Evolutionary conservation across 2,797 vertebrate genomes (phyloP), one percentile per base, ranked within the genome.

Genomic region (Typhlichthys subterraneus): DNA sequence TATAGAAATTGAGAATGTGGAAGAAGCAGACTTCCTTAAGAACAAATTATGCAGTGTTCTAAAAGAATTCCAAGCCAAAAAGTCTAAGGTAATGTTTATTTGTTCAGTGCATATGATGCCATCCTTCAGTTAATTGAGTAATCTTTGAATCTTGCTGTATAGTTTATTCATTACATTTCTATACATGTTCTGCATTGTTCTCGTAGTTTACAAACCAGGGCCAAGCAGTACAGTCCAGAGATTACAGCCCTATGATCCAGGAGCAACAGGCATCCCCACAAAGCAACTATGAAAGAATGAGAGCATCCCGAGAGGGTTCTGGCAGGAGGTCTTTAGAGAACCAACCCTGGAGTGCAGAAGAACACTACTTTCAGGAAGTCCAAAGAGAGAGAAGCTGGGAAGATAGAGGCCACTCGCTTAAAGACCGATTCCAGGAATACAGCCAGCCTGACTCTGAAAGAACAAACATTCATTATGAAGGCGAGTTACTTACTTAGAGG

Each of bases 11-110:
- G 87, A 93, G 17, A 93, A 87, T 71, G 75, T 73, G 64, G 89
- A 93, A 69, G 91, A 94, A 17, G 93, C 92, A 1, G 79, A 88
- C 17, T 93, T 91, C 70, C 80, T 94, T 11, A 93, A 93, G 76
- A 85, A 77, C 57, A 92, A 88, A 83, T 87, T 94, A 33, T 90
- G 85, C 53, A 47, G 60, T 11, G 85, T 94, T 70, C 73, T 94
- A 59, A 89, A 88, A 72, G 92, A 94, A 72, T 94, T 93, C 73
- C 90, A 92, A 65, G 73, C 69, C 11, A 90, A 77, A 65, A 93
- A 92, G 82, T 52, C 58, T 0, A 82, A 83, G 62, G 84, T 69
- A 45, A 4, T 38, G 49, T 52, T 2, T 77, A 91, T 94, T 88
- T 58, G 83, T 76, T 15, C 69, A 42, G 38, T 42, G 38, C 13